Percentiles rank a stretch among this genome's conserved stretches.
Conservation (phyloP, 1,140 invertebrate species). For the Colletes gigas region DNA sequence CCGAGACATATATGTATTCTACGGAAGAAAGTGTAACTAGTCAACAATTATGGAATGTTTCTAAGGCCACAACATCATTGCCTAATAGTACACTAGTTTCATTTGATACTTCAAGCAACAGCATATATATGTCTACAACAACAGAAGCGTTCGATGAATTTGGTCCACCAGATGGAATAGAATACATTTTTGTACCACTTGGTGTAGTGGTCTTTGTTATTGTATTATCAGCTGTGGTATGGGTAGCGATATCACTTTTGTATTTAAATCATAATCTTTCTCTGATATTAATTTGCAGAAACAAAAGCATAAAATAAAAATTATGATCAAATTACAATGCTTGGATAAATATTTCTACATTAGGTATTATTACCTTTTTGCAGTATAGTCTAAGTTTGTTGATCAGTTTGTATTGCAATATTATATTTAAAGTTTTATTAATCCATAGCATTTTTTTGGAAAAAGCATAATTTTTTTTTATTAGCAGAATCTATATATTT, state of each 20-base stretch:
- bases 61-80: slow-evolving; percentile 54
- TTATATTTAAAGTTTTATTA: slow-evolving; percentile 28
- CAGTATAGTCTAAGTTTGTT: slow-evolving; percentile 23
- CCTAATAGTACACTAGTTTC: slow-evolving; percentile 37
- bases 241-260: slow-evolving; percentile 67
- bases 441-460: slow-evolving; percentile 2
- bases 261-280: slow-evolving; percentile 38
- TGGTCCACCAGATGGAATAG: slow-evolving; percentile 78
- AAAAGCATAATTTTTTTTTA: slow-evolving; percentile 32
- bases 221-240: slow-evolving; percentile 79
- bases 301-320: slow-evolving; percentile 21
- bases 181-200: slow-evolving; percentile 80
- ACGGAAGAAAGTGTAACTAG: slow-evolving; percentile 42
- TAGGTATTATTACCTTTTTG: slow-evolving; percentile 41
- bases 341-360: slow-evolving; percentile 41
- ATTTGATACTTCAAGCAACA: slow-evolving; percentile 55
- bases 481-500: background rate
- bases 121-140: slow-evolving; percentile 62
- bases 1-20: slow-evolving; percentile 31
- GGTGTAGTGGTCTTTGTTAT: slow-evolving; percentile 80
- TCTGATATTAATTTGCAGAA: slow-evolving; percentile 44
- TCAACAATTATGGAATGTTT: slow-evolving; percentile 55
- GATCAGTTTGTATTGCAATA: slow-evolving; percentile 17
- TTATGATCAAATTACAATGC: slow-evolving; percentile 30
- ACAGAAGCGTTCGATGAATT: slow-evolving; percentile 76